Percentiles rank a stretch among this genome's conserved stretches.
These are phyloP conservation scores for Rachycentron canadum DNA, from an alignment of 2,797 vertebrate species.

Conservation along the genomic window DNA sequence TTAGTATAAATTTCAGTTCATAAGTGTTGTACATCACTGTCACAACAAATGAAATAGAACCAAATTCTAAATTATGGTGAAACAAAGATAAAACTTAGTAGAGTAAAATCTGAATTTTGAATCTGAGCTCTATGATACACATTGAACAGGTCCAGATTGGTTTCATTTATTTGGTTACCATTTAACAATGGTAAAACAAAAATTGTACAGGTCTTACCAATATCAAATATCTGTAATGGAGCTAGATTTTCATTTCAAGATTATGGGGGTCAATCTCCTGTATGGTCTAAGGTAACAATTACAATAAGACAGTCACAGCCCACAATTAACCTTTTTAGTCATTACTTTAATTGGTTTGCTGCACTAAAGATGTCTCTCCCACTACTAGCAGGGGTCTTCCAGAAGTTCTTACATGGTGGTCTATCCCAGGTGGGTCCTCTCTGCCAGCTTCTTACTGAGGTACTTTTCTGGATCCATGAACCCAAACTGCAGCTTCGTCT, in stretches of 20 bases:
- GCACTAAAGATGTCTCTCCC: constrained; percentile 1
- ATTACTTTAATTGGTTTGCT: not conserved
- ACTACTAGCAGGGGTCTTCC: constrained; percentile 12
- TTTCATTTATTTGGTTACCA: not conserved
- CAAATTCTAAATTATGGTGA: not conserved
- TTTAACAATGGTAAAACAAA: not conserved
- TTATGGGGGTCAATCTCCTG: not conserved
- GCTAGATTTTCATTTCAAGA: not conserved
- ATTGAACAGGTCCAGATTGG: not conserved
- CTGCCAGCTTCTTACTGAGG: constrained; percentile 4
- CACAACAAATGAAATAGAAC: not conserved
- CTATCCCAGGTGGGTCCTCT: not conserved
- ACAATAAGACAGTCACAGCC: not conserved
- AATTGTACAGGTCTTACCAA: not conserved
- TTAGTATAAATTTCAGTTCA: not conserved
- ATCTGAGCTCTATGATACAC: not conserved
- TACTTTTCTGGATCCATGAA: not conserved
- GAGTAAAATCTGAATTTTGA: not conserved
- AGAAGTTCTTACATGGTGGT: not conserved
- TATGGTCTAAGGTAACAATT: not conserved
- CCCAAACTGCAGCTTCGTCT: not conserved
- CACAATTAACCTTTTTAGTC: not conserved
- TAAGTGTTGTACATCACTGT: not conserved
- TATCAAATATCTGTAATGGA: not conserved
- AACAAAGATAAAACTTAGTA: not conserved